Conservation (phyloP, 2,113 vertebrate genomes). For the Trochalopteron elliotii region DNA sequence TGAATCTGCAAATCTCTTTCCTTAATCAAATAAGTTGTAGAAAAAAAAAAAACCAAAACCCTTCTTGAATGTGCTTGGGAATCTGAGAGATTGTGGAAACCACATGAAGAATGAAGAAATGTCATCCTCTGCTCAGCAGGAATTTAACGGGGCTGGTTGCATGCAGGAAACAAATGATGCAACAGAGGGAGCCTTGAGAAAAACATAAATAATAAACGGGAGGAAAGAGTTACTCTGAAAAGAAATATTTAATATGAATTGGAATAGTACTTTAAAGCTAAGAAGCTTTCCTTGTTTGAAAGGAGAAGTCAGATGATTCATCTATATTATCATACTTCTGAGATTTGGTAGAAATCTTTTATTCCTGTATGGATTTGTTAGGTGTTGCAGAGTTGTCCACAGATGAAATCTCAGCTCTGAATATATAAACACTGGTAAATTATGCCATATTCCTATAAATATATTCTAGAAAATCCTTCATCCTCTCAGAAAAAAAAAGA, state of each 20-base stretch:
- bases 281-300: neutral
- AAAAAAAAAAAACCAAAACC: too few species aligned
- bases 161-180: neutral
- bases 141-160: neutral
- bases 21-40: neutral
- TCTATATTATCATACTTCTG: neutral
- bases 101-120: neutral
- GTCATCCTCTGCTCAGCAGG: neutral
- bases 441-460: neutral
- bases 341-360: slow-evolving; percentile 23
- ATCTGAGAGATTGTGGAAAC: neutral
- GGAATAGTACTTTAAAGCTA: neutral
- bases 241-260: neutral
- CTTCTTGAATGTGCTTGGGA: neutral
- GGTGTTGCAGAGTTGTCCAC: slow-evolving; percentile 6
- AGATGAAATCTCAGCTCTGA: neutral
- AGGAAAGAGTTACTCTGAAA: slow-evolving; percentile 5
- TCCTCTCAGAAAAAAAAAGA: neutral
- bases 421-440: neutral
- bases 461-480: slow-evolving; percentile 2
- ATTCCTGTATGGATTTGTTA: slow-evolving; percentile 1
- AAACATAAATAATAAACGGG: neutral
- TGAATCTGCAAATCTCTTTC: neutral
- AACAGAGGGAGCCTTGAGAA: neutral
- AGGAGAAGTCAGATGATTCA: slow-evolving; percentile 17